These are phyloP conservation scores for Pollenia amentaria DNA, from an alignment of 2,888 invertebrate species.

Conservation along the genomic window DNA sequence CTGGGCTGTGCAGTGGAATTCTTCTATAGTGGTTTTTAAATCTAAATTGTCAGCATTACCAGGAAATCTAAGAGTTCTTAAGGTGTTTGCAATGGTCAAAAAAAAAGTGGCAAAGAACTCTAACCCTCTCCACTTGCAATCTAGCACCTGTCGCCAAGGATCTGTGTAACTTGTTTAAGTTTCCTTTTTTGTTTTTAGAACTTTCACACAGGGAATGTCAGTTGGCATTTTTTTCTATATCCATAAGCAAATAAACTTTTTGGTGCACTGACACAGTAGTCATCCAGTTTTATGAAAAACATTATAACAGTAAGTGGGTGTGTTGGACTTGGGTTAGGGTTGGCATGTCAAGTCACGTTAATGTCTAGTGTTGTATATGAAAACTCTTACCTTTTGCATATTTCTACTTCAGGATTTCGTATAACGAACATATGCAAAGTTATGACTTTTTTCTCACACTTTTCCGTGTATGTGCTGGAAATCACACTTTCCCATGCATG, in stretches of 20 bases:
- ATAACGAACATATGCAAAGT: conserved; percentile 53
- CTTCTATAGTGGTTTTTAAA: conserved; percentile 3
- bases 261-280: conserved; percentile 42
- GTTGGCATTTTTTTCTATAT: conserved; percentile 38
- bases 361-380: neutral
- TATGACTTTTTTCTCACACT: conserved; percentile 46
- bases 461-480: neutral
- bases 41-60: conserved; percentile 2
- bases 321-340: neutral
- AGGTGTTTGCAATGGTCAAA: conserved; percentile 37
- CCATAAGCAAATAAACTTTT: conserved; percentile 41
- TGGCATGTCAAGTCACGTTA: conserved; percentile 57
- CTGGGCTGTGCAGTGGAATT: neutral
- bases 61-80: conserved; percentile 8
- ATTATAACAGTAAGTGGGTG: conserved; percentile 11
- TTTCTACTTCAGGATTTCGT: conserved; percentile 26
- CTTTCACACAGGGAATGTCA: conserved; percentile 48
- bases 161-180: neutral
- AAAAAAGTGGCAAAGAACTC: neutral
- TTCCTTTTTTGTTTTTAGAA: neutral
- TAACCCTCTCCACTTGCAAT: neutral
- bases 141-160: conserved; percentile 66
- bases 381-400: conserved; percentile 39
- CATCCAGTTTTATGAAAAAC: neutral
- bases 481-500: neutral